Base-by-base conservation (phyloP, 2,888 invertebrate species). In the Seladonia tumulorum region DNA sequence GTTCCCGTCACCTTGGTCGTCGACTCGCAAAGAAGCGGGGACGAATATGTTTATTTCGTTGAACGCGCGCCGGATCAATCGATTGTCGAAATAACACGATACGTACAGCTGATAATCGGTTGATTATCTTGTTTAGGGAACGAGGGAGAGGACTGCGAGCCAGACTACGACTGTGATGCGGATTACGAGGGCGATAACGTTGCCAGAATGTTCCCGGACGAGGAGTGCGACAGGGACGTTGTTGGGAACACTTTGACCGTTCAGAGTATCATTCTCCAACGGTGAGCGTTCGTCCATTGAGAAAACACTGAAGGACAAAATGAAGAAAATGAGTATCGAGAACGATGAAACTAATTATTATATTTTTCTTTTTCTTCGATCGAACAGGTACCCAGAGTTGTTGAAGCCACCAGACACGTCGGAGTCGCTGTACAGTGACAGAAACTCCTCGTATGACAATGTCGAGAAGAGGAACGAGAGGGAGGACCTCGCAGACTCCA, bases 201-300 rank as follows among this genome's bases (percentile, higher is more conserved):
- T 92, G 92, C 95, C 90, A 90, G 94, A 81, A 95, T 95, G 90
- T 94, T 95, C 84, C 95, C 95, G 29, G 94, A 96, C 95, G 88
- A 94, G 78, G 94, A 94, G 82, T 91, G 90, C 82, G 93, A 94
- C 86, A 94, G 90, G 82, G 92, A 93, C 78, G 96, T 96, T 86
- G 96, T 96, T 57, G 96, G 95, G 66, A 97, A 97, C 82, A 95
- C 96, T 35, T 95, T 97, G 66, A 97, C 97, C 45, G 97, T 98
- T 63, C 97, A 98, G 93, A 97, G 98, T 95, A 97, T 98, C 90
- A 97, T 98, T 87, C 97, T 97, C 83, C 97, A 97, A 95, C 96
- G 97, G 97, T 97, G 95, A 95, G 94, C 35, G 47, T 35, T 12
- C 29, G 1, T 12, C n/a, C 29, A 5, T 16, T 5, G 39, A 39